Evolutionary conservation across 2,888 invertebrate genomes (phyloP).

Genomic region (Cephus nigrinus): DNA sequence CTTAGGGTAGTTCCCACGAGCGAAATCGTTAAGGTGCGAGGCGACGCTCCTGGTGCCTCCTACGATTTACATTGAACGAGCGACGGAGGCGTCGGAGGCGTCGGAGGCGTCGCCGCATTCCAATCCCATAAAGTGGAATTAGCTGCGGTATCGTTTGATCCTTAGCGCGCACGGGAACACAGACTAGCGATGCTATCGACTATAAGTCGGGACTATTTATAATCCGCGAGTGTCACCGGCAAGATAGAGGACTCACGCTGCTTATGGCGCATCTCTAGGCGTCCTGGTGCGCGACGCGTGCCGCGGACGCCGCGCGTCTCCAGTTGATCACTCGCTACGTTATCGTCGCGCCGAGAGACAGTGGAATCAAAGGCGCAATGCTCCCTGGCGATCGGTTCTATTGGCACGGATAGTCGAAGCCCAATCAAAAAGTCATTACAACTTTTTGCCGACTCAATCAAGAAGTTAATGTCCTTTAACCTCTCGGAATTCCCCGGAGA

Average conservation of each 20-base stretch:
- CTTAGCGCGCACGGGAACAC: constrained; percentile 42
- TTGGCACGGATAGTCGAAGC: constrained; percentile 10
- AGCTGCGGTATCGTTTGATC: constrained; percentile 25
- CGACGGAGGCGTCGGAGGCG: too few relatives aligned
- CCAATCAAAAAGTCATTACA: constrained; percentile 64
- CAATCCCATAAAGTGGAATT: constrained; percentile 30
- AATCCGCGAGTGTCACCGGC: constrained; percentile 48
- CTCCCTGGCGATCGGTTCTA: too few relatives aligned
- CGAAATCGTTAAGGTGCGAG: too few relatives aligned
- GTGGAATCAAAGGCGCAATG: too few relatives aligned
- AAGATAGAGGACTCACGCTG: constrained; percentile 43
- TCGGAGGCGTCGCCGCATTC: too few relatives aligned
- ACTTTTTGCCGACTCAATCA: constrained; percentile 63
- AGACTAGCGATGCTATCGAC: constrained; percentile 15
- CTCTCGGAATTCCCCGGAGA: constrained; percentile 54
- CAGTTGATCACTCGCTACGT: too few relatives aligned
- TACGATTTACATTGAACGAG: too few relatives aligned
- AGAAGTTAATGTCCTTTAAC: constrained; percentile 64
- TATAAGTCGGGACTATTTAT: constrained; percentile 29
- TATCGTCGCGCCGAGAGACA: too few relatives aligned
- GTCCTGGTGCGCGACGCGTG: constrained; percentile 29
- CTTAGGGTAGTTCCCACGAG: too few relatives aligned
- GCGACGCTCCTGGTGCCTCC: too few relatives aligned
- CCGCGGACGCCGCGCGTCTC: too few relatives aligned
- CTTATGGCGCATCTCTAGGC: constrained; percentile 27